phyloP scores from a whole-genome alignment of 1,140 invertebrate genomes.

The fruit fly (Drosophila melanogaster) region DNA sequence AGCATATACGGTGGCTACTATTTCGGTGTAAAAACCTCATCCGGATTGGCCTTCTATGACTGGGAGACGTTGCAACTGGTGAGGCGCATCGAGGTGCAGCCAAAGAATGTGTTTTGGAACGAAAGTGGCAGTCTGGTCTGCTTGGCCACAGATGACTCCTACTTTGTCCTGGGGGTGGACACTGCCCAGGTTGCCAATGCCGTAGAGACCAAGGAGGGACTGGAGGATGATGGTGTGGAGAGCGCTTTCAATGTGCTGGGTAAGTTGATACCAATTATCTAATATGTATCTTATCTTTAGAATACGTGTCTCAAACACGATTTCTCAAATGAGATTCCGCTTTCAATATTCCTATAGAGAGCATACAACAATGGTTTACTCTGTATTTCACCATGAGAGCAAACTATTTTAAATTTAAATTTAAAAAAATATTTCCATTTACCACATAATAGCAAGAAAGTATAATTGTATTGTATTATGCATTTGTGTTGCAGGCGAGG shows the following conservation, averaged over 20 bases:
- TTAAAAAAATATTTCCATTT: no score
- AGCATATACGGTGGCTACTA: conserved; percentile 98
- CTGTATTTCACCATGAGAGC: neutral
- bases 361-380: neutral
- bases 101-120: conserved; percentile 96
- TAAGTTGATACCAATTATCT: conserved; percentile 29
- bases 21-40: conserved; percentile 96
- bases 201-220: conserved; percentile 89
- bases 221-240: conserved; percentile 98
- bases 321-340: neutral
- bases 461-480: conserved; percentile 12
- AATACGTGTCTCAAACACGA: neutral
- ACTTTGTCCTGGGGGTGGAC: conserved; percentile 97
- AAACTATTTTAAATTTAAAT: neutral
- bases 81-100: conserved; percentile 87
- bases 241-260: conserved; percentile 96
- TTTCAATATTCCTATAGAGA: neutral
- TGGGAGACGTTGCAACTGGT: conserved; percentile 98
- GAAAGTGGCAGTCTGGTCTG: conserved; percentile 97
- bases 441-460: no score
- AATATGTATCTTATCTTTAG: neutral
- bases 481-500: conserved; percentile 86
- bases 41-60: conserved; percentile 97
- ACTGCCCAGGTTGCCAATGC: conserved; percentile 90
- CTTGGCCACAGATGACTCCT: conserved; percentile 97